Evolutionary conservation across 2,113 vertebrate genomes (phyloP).

Genomic region (Pipra filicauda): DNA sequence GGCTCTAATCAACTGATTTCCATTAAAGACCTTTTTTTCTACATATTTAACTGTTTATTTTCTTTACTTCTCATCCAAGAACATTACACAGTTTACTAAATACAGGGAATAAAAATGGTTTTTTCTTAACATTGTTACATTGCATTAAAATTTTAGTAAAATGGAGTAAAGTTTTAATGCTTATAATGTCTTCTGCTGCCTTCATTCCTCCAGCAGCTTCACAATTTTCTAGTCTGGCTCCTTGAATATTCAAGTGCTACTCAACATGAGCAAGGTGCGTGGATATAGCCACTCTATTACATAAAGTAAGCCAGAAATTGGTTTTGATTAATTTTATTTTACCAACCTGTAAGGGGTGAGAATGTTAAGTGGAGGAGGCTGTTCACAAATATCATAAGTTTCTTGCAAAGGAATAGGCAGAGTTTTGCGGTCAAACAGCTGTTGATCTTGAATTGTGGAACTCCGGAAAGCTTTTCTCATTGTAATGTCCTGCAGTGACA

Average conservation of each 20-base stretch:
- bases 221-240: background rate
- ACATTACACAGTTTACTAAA: background rate
- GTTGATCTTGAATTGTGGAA: conserved; percentile 95
- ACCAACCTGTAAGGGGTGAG: conserved; percentile 94
- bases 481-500: conserved; percentile 97
- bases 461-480: conserved; percentile 99
- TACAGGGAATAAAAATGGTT: background rate
- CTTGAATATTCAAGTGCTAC: background rate
- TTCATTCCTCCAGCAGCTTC: background rate
- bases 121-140: background rate
- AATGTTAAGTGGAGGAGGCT: conserved; percentile 96
- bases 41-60: background rate
- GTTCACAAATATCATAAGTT: conserved; percentile 91
- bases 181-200: background rate
- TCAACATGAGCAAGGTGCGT: background rate
- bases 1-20: background rate
- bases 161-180: background rate
- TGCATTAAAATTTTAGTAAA: background rate
- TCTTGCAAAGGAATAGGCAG: conserved; percentile 94
- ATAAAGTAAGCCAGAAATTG: background rate
- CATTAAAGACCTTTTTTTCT: background rate
- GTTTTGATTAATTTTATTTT: background rate
- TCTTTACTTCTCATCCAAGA: background rate
- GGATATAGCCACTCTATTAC: background rate
- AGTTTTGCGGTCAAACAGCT: conserved; percentile 92